Percentiles rank a stretch among this genome's conserved stretches.
Conservation (phyloP, 2,113 vertebrate genomes). For the Percina caprodes region DNA sequence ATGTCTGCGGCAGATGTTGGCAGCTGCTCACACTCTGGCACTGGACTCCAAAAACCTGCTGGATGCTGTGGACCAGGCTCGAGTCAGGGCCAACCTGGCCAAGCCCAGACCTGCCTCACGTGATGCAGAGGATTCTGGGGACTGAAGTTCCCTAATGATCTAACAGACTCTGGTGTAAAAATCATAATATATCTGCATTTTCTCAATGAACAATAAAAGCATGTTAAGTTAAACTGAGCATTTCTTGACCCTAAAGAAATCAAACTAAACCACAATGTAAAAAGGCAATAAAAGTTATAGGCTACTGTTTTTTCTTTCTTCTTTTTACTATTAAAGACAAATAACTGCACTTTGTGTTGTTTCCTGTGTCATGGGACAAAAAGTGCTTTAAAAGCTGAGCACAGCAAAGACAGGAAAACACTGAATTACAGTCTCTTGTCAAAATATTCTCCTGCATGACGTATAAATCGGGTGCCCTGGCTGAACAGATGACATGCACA, state of each 20-base stretch:
- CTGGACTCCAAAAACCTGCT: slow-evolving; percentile 97
- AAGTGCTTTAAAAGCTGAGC: background rate
- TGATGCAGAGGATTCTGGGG: slow-evolving; percentile 74
- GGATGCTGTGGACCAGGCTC: slow-evolving; percentile 95
- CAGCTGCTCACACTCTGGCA: slow-evolving; percentile 91
- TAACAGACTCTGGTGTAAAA: background rate
- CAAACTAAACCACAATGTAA: background rate
- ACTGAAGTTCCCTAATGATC: background rate
- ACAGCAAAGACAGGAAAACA: background rate
- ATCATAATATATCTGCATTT: slow-evolving; percentile 15
- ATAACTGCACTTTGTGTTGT: background rate
- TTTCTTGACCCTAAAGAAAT: background rate
- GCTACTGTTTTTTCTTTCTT: background rate
- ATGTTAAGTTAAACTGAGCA: slow-evolving; percentile 3
- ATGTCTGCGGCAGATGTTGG: slow-evolving; percentile 94
- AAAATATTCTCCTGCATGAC: background rate
- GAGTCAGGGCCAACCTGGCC: slow-evolving; percentile 87
- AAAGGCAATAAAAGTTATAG: background rate
- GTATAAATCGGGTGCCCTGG: background rate
- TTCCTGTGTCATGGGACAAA: background rate
- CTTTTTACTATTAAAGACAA: slow-evolving; percentile 14
- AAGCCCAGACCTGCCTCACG: slow-evolving; percentile 77
- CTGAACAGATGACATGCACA: background rate
- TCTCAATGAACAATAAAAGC: background rate
- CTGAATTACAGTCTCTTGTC: background rate